A percentile compares a stretch with the other conserved stretches of the same genome.
Conservation (phyloP, 2,113 vertebrate genomes). For the Raja brachyura region DNA sequence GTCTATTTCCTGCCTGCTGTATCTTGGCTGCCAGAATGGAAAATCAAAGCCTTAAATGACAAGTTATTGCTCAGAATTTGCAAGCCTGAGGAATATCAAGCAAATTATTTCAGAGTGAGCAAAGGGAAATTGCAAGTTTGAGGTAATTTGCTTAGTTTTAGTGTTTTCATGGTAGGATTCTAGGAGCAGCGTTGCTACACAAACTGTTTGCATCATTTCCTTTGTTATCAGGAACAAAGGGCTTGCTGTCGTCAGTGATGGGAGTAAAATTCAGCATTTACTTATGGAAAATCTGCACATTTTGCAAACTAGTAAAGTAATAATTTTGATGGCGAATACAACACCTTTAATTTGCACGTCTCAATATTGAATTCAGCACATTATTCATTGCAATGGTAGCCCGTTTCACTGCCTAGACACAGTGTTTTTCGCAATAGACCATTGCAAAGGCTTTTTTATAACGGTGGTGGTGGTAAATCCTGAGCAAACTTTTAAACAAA, state of each 20-base stretch:
- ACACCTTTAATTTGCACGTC: background rate
- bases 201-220: background rate
- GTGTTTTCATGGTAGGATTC: background rate
- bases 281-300: background rate
- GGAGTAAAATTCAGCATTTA: background rate
- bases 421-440: background rate
- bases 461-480: background rate
- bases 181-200: background rate
- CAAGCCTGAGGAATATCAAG: background rate
- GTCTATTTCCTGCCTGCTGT: background rate
- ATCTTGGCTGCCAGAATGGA: background rate
- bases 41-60: background rate
- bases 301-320: background rate
- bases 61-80: background rate
- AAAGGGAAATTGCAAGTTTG: background rate
- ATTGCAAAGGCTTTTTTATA: background rate
- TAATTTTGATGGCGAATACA: background rate
- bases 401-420: background rate
- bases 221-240: background rate
- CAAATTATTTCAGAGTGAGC: background rate
- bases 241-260: background rate
- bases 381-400: background rate
- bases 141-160: background rate
- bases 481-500: background rate
- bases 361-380: background rate